Evolutionary conservation across 2,797 vertebrate species (phyloP).

Genomic region (Heteromormyrus szaboi): DNA sequence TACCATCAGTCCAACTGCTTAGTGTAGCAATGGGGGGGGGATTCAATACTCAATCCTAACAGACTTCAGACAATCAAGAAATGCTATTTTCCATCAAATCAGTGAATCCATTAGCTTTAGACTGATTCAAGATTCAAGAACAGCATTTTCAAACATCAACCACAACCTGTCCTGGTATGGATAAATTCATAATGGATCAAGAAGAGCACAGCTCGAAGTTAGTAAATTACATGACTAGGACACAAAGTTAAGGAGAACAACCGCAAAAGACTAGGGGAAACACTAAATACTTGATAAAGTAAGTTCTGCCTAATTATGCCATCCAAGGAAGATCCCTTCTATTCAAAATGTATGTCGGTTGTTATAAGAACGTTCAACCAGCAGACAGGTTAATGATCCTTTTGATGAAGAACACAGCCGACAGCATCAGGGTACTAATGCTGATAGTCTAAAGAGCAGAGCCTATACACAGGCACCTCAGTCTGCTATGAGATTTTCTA

Average conservation of each 20-base stretch:
- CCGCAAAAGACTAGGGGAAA: neutral
- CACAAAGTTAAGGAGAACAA: neutral
- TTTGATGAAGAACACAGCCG: neutral
- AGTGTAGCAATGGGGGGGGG: neutral
- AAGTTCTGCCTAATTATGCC: neutral
- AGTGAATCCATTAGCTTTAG: neutral
- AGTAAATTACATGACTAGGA: neutral
- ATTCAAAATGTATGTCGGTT: neutral
- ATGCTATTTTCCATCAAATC: neutral
- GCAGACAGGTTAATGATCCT: neutral
- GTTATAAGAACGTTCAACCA: neutral
- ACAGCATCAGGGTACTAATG: neutral
- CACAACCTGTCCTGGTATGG: neutral
- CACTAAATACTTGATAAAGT: neutral
- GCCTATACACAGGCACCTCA: neutral
- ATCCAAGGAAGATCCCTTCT: neutral
- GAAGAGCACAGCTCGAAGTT: neutral
- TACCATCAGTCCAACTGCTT: neutral
- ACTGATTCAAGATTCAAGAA: neutral
- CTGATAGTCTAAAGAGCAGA: neutral
- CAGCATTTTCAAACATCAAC: neutral
- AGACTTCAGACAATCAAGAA: neutral
- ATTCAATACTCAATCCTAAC: neutral
- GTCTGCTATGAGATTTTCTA: neutral
- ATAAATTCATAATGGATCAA: neutral